Percentiles rank a stretch among this genome's conserved stretches.
Conservation (phyloP, 2,113 vertebrate genomes). For the Chionomys nivalis region DNA sequence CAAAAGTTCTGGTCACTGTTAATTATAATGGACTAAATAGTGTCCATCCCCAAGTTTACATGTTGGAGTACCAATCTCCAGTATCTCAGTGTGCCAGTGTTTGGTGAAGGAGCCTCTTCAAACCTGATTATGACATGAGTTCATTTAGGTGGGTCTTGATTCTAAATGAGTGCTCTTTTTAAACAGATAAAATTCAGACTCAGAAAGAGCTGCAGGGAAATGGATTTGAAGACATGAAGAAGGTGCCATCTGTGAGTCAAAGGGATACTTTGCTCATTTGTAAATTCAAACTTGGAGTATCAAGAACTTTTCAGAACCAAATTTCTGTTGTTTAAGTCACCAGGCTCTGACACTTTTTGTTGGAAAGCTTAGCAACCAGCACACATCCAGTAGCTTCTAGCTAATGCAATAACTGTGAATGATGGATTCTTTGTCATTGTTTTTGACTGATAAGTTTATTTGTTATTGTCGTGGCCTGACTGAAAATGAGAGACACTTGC, state of each 20-base stretch:
- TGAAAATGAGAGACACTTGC: background rate
- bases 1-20: background rate
- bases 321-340: background rate
- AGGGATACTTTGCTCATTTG: background rate
- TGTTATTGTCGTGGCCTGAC: too few species aligned
- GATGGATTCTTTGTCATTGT: background rate
- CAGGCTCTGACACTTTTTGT: too few species aligned
- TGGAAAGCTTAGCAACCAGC: background rate
- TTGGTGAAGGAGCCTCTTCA: background rate
- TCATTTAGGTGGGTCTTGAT: background rate
- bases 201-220: background rate
- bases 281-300: background rate
- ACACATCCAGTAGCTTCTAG: background rate
- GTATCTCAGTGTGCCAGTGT: background rate
- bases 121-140: background rate
- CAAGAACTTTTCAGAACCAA: background rate
- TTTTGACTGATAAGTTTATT: background rate
- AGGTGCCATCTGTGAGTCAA: background rate
- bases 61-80: background rate
- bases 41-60: background rate
- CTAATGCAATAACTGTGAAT: background rate
- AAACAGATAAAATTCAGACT: background rate
- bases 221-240: background rate
- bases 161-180: background rate
- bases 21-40: background rate